A percentile compares a stretch with the other conserved stretches of the same genome.
Evolutionary conservation across 1,140 invertebrate species (phyloP).

Genomic region (Cyphomyrmex costatus): DNA sequence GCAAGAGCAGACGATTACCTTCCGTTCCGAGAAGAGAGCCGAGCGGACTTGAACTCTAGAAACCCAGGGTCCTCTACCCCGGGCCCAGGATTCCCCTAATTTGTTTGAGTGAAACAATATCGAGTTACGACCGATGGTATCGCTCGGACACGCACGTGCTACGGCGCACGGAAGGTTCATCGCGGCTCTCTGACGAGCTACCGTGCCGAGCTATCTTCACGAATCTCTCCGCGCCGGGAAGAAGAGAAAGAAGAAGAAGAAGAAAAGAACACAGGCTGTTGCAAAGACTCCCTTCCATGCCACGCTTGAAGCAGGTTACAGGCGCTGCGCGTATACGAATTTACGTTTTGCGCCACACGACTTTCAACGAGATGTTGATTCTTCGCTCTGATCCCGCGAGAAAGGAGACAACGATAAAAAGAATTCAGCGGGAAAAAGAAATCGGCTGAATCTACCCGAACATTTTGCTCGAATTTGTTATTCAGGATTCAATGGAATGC

Average conservation of each 20-base stretch:
- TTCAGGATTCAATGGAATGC: slow-evolving; percentile 6
- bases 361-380: slow-evolving; percentile 63
- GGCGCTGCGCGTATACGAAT: slow-evolving; percentile 50
- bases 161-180: slow-evolving; percentile 82
- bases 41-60: slow-evolving; percentile 81
- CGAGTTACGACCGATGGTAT: slow-evolving; percentile 85
- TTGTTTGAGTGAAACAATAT: slow-evolving; percentile 87
- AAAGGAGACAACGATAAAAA: slow-evolving; percentile 40
- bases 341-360: slow-evolving; percentile 60
- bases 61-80: slow-evolving; percentile 72
- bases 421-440: slow-evolving; percentile 12
- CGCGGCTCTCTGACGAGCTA: slow-evolving; percentile 80
- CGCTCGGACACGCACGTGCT: slow-evolving; percentile 83
- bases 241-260: slow-evolving; percentile 53
- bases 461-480: background rate
- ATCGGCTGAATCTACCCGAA: slow-evolving; percentile 14
- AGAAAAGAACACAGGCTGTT: slow-evolving; percentile 64
- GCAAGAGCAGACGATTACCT: slow-evolving; percentile 63
- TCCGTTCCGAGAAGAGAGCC: slow-evolving; percentile 76
- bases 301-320: slow-evolving; percentile 34
- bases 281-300: slow-evolving; percentile 64
- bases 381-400: slow-evolving; percentile 35
- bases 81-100: slow-evolving; percentile 83
- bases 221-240: slow-evolving; percentile 78
- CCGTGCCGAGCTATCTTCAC: slow-evolving; percentile 83